A percentile compares a stretch with the other conserved stretches of the same genome.
Evolutionary conservation across 1,140 invertebrate species (phyloP).

Genomic region (Orchesella cincta): DNA sequence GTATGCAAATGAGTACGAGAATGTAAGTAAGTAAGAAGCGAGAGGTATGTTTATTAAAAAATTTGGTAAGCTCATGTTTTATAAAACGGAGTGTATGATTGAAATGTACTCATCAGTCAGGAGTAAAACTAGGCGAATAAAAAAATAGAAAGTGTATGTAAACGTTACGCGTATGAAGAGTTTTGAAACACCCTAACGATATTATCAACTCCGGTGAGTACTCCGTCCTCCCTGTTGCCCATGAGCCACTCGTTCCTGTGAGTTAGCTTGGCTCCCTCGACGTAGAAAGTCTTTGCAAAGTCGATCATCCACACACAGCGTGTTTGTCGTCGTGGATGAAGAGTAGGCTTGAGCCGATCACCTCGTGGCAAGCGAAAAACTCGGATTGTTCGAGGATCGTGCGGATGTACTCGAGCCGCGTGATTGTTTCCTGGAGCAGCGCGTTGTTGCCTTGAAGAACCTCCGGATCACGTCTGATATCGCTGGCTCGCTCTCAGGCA

Average conservation of each 20-base stretch:
- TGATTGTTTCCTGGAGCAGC: not conserved
- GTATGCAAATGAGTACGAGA: no score
- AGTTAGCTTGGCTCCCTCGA: not conserved
- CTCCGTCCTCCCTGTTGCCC: not conserved
- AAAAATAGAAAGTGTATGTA: slow-evolving; percentile 3
- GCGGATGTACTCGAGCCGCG: not conserved
- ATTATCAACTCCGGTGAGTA: slow-evolving; percentile 16
- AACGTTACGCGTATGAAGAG: not conserved
- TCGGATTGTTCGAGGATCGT: not conserved
- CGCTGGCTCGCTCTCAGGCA: not conserved
- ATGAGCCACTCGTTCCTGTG: not conserved
- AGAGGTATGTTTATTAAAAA: no score
- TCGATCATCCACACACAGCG: not conserved
- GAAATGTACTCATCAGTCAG: no score
- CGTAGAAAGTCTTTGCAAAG: not conserved
- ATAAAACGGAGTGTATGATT: no score
- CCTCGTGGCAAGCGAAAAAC: slow-evolving; percentile 5
- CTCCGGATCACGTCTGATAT: not conserved
- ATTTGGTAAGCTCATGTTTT: no score
- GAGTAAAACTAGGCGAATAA: no score
- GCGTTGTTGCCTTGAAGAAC: not conserved
- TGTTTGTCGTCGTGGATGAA: slow-evolving; percentile 12
- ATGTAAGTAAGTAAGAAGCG: no score
- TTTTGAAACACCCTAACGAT: not conserved
- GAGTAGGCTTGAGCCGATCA: not conserved